Evolutionary conservation across 2,888 invertebrate genomes (phyloP), one percentile per base, ranked within the genome.

Genomic region (Ennomos erosarius): DNA sequence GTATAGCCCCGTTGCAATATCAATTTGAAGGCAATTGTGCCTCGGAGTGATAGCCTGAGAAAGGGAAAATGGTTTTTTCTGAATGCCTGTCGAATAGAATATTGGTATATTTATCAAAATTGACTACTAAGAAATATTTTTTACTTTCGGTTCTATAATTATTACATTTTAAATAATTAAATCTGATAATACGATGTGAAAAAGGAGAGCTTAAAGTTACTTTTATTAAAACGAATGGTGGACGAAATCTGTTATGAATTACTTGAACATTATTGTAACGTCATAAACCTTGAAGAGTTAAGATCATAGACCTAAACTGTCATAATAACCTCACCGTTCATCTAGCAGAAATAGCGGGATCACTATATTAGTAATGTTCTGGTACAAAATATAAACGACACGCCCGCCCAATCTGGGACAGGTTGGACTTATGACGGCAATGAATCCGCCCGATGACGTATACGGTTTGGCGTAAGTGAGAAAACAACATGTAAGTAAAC

Each of bases 351-450:
- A 37, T 42, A 46, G 26, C 26, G 0, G 26, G 5, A 42, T 51
- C 10, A 43, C 37, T 58, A 52, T 52, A 52, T 52, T 52, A 48
- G 51, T 45, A 39, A 45, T 55, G 61, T 62, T 58, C 51, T 58
- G 64, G 68, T 67, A 63, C 64, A 75, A 81, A 63, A 79, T 77
- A 82, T 69, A 79, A 74, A 73, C 67, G 79, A 74, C 77, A 76
- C 78, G 82, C 78, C 78, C 71, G 74, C 75, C 75, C 82, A 81
- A 84, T 84, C 79, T 78, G 73, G 75, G 79, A 73, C 82, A 81
- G 81, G 80, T 80, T 73, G 70, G 74, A 82, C 75, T 81, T 87
- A 84, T 85, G 82, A 86, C 78, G 79, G 77, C 78, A 68, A 78
- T 76, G 78, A 80, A 82, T 83, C 75, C 76, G 70, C 71, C 70